Evolutionary conservation across 2,888 invertebrate species (phyloP).

Genomic region (Yponomeuta cagnagella): DNA sequence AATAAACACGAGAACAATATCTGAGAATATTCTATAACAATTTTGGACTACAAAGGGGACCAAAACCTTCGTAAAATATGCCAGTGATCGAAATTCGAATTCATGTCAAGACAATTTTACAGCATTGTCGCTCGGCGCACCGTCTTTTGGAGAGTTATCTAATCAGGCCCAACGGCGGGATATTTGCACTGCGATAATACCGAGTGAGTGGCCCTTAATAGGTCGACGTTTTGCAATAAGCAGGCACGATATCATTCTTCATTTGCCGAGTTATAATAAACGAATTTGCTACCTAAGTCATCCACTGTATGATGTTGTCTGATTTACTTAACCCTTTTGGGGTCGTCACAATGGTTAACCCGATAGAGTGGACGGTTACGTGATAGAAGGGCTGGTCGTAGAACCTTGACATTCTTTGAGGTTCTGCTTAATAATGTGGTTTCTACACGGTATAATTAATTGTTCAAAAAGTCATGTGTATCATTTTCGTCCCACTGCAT

Average conservation of each 20-base stretch:
- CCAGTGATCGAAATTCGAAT: background rate
- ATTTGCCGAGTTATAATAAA: too few relatives aligned
- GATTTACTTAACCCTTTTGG: too few relatives aligned
- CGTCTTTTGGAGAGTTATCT: constrained; percentile 47
- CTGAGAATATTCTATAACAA: background rate
- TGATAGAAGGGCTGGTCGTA: too few relatives aligned
- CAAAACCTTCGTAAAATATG: background rate
- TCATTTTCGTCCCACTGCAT: too few relatives aligned
- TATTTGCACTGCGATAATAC: constrained; percentile 71
- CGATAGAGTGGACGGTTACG: too few relatives aligned
- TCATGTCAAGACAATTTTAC: constrained; percentile 6
- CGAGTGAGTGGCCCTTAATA: constrained; percentile 54
- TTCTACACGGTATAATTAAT: too few relatives aligned
- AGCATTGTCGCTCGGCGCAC: background rate
- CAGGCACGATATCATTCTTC: background rate
- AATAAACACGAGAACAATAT: background rate
- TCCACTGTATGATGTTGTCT: too few relatives aligned
- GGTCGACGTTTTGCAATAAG: constrained; percentile 46
- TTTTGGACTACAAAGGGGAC: background rate
- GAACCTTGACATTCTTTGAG: too few relatives aligned
- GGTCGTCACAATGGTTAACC: too few relatives aligned
- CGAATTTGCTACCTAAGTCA: too few relatives aligned
- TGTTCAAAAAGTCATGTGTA: too few relatives aligned
- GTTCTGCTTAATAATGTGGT: too few relatives aligned
- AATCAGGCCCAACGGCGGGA: constrained; percentile 58